Percentiles rank a stretch among this genome's conserved stretches.
These are phyloP conservation scores for Odontocerum albicorne DNA, from an alignment of 2,888 invertebrate species.

Conservation along the genomic window DNA sequence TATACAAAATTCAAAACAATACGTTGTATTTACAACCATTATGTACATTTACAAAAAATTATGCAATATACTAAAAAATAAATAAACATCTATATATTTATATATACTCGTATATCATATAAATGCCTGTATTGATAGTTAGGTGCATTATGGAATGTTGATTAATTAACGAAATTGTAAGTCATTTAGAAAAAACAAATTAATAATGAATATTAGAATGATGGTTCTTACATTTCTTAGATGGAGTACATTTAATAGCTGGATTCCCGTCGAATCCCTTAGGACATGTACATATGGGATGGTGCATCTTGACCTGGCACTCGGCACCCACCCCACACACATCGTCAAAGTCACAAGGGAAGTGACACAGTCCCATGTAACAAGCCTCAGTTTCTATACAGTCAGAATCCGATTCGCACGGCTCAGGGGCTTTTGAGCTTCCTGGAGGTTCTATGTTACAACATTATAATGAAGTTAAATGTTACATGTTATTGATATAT, in stretches of 20 bases:
- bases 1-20: conserved; percentile 53
- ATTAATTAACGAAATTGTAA: neutral
- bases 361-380: conserved; percentile 78
- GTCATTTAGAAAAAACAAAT: neutral
- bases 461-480: conserved; percentile 32
- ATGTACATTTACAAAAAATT: neutral
- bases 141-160: conserved; percentile 2
- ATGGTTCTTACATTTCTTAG: conserved; percentile 71
- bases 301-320: conserved; percentile 80
- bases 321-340: conserved; percentile 75
- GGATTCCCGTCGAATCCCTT: conserved; percentile 82
- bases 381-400: conserved; percentile 83
- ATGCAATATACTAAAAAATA: conserved; percentile 1
- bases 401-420: conserved; percentile 81
- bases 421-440: conserved; percentile 71
- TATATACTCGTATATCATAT: neutral
- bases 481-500: conserved; percentile 14
- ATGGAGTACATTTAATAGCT: conserved; percentile 74
- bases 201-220: conserved; percentile 13
- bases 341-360: conserved; percentile 81
- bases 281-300: conserved; percentile 80
- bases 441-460: conserved; percentile 65
- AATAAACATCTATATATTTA: neutral
- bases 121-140: conserved; percentile 14
- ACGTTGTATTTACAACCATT: conserved; percentile 26